A percentile compares a stretch with the other conserved stretches of the same genome.
Evolutionary conservation across 1,140 invertebrate species (phyloP).

Genomic region (Campoletis sonorensis): DNA sequence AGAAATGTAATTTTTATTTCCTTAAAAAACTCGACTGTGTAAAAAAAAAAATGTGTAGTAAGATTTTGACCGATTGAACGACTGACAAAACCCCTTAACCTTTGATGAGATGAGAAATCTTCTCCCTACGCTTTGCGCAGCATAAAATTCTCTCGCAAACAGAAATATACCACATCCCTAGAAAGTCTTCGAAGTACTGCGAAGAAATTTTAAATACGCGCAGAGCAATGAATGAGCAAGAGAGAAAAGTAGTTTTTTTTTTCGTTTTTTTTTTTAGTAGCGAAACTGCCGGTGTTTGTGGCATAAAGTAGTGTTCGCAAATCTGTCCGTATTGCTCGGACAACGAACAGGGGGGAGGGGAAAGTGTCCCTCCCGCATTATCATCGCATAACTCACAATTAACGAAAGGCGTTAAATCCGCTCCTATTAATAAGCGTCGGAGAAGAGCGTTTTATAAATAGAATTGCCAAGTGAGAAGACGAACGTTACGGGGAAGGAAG

Average conservation of each 20-base stretch:
- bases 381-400: conserved; percentile 64
- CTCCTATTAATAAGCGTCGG: conserved; percentile 67
- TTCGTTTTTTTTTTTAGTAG: background rate
- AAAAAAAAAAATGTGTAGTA: too few species aligned
- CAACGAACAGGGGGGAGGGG: background rate
- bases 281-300: background rate
- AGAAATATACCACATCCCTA: background rate
- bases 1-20: too few species aligned
- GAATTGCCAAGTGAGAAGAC: conserved; percentile 56
- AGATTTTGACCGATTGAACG: too few species aligned
- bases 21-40: too few species aligned
- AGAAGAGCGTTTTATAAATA: conserved; percentile 65
- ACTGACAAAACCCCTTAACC: too few species aligned
- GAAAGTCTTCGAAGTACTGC: background rate
- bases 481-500: conserved; percentile 26
- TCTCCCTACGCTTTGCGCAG: too few species aligned
- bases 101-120: too few species aligned
- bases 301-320: background rate
- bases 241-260: too few species aligned
- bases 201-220: too few species aligned
- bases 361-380: conserved; percentile 40
- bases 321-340: background rate
- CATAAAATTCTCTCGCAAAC: too few species aligned
- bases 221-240: too few species aligned
- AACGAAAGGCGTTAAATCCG: conserved; percentile 63